phyloP scores from a whole-genome alignment of 2,888 invertebrate species.

The Synergus itoensis region DNA sequence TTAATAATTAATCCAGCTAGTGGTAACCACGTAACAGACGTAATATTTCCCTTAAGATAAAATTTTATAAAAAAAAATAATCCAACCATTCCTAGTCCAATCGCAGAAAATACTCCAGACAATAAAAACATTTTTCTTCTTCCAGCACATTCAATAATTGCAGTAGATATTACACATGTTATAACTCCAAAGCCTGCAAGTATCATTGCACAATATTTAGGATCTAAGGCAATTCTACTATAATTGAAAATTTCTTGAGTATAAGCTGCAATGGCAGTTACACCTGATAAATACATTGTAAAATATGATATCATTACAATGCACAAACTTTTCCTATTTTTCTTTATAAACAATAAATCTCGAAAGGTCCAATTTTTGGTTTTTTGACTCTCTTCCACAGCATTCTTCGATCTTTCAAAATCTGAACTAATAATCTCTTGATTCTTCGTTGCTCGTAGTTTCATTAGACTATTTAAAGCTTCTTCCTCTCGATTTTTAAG shows the following conservation, averaged over 20 bases:
- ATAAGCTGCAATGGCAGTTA: slow-evolving; percentile 81
- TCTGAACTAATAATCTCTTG: slow-evolving; percentile 71
- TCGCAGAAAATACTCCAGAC: slow-evolving; percentile 80
- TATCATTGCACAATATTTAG: slow-evolving; percentile 80
- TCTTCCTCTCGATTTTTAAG: slow-evolving; percentile 79
- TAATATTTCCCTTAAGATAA: slow-evolving; percentile 77
- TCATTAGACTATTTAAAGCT: slow-evolving; percentile 81
- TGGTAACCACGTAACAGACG: slow-evolving; percentile 80
- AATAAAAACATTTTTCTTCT: slow-evolving; percentile 81
- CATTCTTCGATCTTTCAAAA: neutral
- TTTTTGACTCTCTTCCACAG: neutral
- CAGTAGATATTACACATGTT: slow-evolving; percentile 81
- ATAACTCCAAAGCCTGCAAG: slow-evolving; percentile 80
- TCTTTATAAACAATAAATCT: slow-evolving; percentile 78
- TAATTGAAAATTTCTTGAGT: slow-evolving; percentile 82
- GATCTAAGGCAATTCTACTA: slow-evolving; percentile 79
- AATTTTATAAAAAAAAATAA: slow-evolving; percentile 81
- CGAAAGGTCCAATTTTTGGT: neutral
- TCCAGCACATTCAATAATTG: slow-evolving; percentile 82
- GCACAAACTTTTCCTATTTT: slow-evolving; percentile 81
- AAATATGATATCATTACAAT: slow-evolving; percentile 82
- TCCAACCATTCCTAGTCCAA: slow-evolving; percentile 80
- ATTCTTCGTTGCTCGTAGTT: slow-evolving; percentile 78
- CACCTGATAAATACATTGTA: slow-evolving; percentile 82
- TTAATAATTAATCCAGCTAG: slow-evolving; percentile 81